A percentile compares a stretch with the other conserved stretches of the same genome.
Evolutionary conservation across 2,113 vertebrate genomes (phyloP).

Genomic region (Tylochromis polylepis): DNA sequence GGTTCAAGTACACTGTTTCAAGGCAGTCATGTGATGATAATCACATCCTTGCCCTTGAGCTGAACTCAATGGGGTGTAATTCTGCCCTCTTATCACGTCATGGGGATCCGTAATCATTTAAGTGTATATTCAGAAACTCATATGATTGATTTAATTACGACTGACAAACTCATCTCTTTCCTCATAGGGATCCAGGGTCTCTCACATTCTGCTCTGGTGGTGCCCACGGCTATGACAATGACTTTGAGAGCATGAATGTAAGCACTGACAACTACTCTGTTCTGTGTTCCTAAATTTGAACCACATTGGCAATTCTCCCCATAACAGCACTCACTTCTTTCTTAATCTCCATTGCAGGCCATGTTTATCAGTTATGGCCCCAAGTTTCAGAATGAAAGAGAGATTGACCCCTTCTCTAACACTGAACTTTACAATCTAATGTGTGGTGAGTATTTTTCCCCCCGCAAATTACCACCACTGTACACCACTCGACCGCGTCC

Average conservation of each 20-base stretch:
- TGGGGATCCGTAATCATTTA: neutral
- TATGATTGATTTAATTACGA: neutral
- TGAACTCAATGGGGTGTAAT: neutral
- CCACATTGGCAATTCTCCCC: accelerated
- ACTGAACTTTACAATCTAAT: constrained; percentile 78
- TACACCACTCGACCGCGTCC: accelerated
- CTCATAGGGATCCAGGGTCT: constrained; percentile 53
- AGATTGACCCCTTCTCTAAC: constrained; percentile 71
- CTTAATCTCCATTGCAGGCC: constrained; percentile 49
- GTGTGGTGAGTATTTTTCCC: constrained; percentile 67
- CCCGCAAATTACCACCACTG: neutral
- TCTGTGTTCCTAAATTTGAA: neutral
- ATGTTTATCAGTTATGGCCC: constrained; percentile 75
- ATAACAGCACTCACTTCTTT: neutral
- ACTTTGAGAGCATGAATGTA: constrained; percentile 74
- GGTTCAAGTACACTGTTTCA: accelerated
- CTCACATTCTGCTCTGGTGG: constrained; percentile 67
- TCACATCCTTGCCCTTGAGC: neutral
- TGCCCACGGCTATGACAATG: constrained; percentile 76
- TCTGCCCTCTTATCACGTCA: accelerated
- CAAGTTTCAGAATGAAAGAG: constrained; percentile 51
- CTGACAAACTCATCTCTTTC: neutral
- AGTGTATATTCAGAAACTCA: neutral
- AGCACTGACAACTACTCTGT: neutral
- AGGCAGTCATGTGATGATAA: neutral